Conservation (phyloP, 2,797 vertebrate genomes). For the Acipenser transmontanus region DNA sequence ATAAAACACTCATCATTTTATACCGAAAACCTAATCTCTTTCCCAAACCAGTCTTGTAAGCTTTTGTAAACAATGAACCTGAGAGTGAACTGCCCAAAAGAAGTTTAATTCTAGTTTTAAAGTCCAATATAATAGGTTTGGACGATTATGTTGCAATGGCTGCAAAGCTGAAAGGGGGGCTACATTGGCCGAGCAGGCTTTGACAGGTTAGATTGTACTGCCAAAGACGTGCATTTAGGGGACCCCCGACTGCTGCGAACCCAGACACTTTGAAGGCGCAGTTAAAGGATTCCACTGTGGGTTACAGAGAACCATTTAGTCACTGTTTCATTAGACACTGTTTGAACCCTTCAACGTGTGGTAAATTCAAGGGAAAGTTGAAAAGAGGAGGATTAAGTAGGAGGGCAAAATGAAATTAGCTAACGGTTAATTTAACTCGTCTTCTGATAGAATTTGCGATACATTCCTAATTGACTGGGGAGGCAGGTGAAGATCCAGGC, state of each 20-base stretch:
- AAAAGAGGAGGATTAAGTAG: constrained; percentile 88
- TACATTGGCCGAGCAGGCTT: constrained; percentile 59
- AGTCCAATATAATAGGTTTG: too few species aligned
- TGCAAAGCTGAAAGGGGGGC: constrained; percentile 44
- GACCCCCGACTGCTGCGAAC: constrained; percentile 60
- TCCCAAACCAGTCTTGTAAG: too few species aligned
- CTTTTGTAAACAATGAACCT: too few species aligned
- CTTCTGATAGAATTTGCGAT: constrained; percentile 95
- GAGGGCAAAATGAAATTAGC: constrained; percentile 91
- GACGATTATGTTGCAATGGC: constrained; percentile 55
- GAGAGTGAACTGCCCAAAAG: too few species aligned
- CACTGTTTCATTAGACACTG: constrained; percentile 95
- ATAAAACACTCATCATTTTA: too few species aligned
- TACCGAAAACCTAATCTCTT: too few species aligned
- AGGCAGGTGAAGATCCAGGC: constrained; percentile 97
- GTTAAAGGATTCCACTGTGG: constrained; percentile 67
- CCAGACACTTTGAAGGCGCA: constrained; percentile 70
- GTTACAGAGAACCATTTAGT: constrained; percentile 79
- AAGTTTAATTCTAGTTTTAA: too few species aligned
- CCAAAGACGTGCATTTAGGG: constrained; percentile 58
- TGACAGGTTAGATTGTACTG: constrained; percentile 70
- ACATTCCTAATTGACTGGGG: constrained; percentile 98
- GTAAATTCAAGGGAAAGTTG: constrained; percentile 87
- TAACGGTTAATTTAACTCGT: constrained; percentile 98
- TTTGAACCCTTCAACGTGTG: constrained; percentile 98